Conservation (phyloP, 2,797 vertebrate genomes). For the Catostomus latipinnis region DNA sequence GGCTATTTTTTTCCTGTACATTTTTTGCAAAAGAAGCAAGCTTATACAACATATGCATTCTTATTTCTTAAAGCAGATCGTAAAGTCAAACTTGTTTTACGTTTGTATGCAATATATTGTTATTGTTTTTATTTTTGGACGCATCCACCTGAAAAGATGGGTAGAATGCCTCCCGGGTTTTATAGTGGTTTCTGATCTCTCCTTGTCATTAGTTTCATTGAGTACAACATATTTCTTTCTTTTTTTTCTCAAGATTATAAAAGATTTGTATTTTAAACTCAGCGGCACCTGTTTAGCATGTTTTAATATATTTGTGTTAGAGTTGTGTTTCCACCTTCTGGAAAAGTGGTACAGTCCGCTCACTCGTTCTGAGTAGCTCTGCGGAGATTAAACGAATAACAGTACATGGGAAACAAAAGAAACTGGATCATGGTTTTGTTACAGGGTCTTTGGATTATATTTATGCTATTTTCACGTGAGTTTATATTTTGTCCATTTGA, state of each 20-base stretch:
- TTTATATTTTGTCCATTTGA: conserved; percentile 5
- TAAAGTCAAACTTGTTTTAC: background rate
- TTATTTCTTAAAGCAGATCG: background rate
- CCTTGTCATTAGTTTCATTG: background rate
- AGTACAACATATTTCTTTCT: background rate
- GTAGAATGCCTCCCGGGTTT: background rate
- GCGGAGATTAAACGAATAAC: conserved; percentile 45
- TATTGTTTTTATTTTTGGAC: background rate
- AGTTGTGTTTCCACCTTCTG: conserved; percentile 49
- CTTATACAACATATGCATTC: background rate
- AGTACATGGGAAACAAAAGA: conserved; percentile 45
- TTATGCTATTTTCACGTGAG: conserved; percentile 73
- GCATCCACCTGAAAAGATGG: background rate
- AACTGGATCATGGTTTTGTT: conserved; percentile 70
- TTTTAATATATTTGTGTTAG: background rate
- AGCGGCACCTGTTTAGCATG: background rate
- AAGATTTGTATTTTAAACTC: background rate
- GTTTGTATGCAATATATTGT: no score
- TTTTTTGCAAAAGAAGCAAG: background rate
- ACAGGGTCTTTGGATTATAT: conserved; percentile 63
- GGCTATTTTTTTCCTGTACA: background rate
- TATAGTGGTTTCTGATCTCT: background rate
- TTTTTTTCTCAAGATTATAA: no score
- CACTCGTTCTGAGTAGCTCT: conserved; percentile 30
- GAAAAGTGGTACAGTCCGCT: conserved; percentile 74